These are phyloP conservation scores for Cheilosia variabilis DNA, from an alignment of 2,888 invertebrate species.

Conservation along the genomic window DNA sequence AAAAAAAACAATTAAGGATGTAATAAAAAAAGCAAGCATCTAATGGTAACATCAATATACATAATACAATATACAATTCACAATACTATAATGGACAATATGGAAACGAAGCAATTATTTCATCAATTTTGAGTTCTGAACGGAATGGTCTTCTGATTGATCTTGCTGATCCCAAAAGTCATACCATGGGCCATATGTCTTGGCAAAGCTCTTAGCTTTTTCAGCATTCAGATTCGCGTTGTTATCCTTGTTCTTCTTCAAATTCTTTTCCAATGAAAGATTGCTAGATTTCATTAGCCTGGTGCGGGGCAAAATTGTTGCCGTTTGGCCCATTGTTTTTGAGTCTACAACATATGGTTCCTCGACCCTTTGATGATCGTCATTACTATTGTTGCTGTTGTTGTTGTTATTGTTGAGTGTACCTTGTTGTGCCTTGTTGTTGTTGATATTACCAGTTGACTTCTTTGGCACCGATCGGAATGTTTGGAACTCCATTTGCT, in stretches of 20 bases:
- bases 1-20: constrained; percentile 65
- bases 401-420: constrained; percentile 77
- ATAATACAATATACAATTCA: constrained; percentile 50
- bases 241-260: constrained; percentile 84
- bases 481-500: constrained; percentile 84
- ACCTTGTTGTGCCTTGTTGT: constrained; percentile 43
- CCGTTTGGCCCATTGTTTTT: constrained; percentile 79
- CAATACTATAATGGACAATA: constrained; percentile 12
- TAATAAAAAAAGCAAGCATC: constrained; percentile 62
- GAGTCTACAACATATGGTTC: constrained; percentile 84
- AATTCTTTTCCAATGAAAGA: constrained; percentile 78
- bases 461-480: constrained; percentile 78
- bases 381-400: constrained; percentile 80
- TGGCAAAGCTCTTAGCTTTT: constrained; percentile 82
- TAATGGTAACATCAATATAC: constrained; percentile 56
- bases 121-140: constrained; percentile 36
- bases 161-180: constrained; percentile 89
- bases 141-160: constrained; percentile 62
- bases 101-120: constrained; percentile 22
- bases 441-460: constrained; percentile 20
- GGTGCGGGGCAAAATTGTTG: constrained; percentile 82
- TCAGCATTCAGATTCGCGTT: constrained; percentile 79
- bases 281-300: constrained; percentile 81
- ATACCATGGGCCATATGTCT: constrained; percentile 94
- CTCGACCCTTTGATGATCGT: constrained; percentile 85